Evolutionary conservation across 2,888 invertebrate genomes (phyloP), one percentile per base, ranked within the genome.

Genomic region (Agrochola lychnidis): DNA sequence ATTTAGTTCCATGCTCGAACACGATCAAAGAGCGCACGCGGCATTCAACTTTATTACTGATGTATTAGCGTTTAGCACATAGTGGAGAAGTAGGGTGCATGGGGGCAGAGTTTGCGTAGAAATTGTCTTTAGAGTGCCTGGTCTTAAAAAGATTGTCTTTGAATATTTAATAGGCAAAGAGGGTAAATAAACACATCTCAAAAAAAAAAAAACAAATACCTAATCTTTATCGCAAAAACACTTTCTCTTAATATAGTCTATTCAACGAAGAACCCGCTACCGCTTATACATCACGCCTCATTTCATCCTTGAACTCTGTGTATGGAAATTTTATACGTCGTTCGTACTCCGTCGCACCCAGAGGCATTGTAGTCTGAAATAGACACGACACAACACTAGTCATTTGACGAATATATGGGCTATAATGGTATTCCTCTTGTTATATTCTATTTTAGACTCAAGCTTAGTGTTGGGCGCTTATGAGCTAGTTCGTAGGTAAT

Each of bases 271-370:
- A 63, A 70, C 10, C 40, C 91, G 91, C 92, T 89, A 0, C 40
- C 74, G 71, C 91, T 91, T 86, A 78, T 88, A 36, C 87, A 78
- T 89, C 89, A 79, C 5, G 63, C 66, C n/a, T 45, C 64, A 64
- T 72, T 70, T 63, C 76, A 91, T 87, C 94, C 95, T 94, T 95
- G 94, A 95, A 94, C 93, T 91, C 90, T 64, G 71, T 82, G 83
- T 84, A 91, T 93, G 92, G 91, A 92, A 93, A 92, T 90, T 91
- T 90, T 91, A 89, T 88, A 86, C 81, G 85, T 85, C 84, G 85
- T 84, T 79, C 61, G 61, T 71, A 79, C 80, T 83, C 64, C 45
- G 83, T 76, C 81, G 76, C 82, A 79, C 85, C 84, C 72, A 79
- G 61, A 86, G 78, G 84, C 79, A 86, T 87, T 88, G 87, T 88